phyloP scores from a whole-genome alignment of 1,140 invertebrate species.

The Bicyclus anynana region DNA sequence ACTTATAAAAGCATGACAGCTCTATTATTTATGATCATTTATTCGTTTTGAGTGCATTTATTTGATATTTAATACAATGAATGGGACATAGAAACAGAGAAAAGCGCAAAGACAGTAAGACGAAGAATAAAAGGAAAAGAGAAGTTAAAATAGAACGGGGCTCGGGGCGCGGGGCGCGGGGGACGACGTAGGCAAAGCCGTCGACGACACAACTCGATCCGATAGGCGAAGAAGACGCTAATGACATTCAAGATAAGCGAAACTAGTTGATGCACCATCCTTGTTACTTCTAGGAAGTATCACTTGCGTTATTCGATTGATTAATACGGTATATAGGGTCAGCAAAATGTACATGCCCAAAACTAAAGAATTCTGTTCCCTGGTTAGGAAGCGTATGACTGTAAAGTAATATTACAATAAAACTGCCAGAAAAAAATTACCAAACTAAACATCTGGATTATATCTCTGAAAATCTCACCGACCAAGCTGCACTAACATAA shows the following conservation, averaged over 20 bases:
- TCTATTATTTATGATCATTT: conserved; percentile 67
- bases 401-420: conserved; percentile 54
- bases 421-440: conserved; percentile 55
- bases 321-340: conserved; percentile 64
- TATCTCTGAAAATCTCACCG: conserved; percentile 56
- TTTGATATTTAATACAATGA: conserved; percentile 51
- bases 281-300: conserved; percentile 58
- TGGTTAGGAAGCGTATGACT: conserved; percentile 74
- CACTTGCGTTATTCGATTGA: conserved; percentile 46
- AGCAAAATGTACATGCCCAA: conserved; percentile 74
- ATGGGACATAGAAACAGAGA: conserved; percentile 65
- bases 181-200: conserved; percentile 22
- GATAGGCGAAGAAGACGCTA: conserved; percentile 56
- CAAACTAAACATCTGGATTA: conserved; percentile 56
- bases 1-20: conserved; percentile 76
- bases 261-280: conserved; percentile 71
- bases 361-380: conserved; percentile 72
- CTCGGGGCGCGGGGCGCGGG: conserved; percentile 26
- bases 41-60: conserved; percentile 67
- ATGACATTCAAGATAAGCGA: conserved; percentile 63
- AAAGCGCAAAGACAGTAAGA: conserved; percentile 31
- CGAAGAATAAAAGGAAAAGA: conserved; percentile 24
- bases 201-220: conserved; percentile 47
- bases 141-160: conserved; percentile 16
- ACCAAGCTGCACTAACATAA: conserved; percentile 52